Percentiles rank a stretch among this genome's conserved stretches.
Evolutionary conservation across 23 tunicate species (phyloP).

Genomic region (Ciona savignyi): DNA sequence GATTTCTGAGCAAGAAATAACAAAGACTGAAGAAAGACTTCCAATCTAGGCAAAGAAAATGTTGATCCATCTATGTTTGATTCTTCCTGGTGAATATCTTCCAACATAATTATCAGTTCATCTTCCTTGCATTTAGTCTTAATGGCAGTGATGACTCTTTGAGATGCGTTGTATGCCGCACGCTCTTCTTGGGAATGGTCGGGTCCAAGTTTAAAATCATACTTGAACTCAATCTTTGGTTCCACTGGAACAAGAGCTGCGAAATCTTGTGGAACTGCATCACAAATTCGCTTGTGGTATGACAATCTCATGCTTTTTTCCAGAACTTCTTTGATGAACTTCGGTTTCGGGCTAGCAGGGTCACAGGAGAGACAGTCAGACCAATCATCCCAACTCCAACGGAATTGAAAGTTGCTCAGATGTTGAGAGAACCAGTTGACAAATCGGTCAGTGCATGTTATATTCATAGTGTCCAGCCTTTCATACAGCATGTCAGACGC

Average conservation of each 20-base stretch:
- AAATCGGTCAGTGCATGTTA: slow-evolving; percentile 75
- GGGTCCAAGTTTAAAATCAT: slow-evolving; percentile 33
- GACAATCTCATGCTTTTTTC: slow-evolving; percentile 81
- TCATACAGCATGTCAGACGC: slow-evolving; percentile 99
- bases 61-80: neutral
- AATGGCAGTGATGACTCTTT: slow-evolving; percentile 64
- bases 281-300: slow-evolving; percentile 70
- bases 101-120: slow-evolving; percentile 65
- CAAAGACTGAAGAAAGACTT: slow-evolving; percentile 77
- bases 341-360: slow-evolving; percentile 58
- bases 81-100: slow-evolving; percentile 33
- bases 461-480: slow-evolving; percentile 82
- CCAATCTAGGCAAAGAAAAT: slow-evolving; percentile 27
- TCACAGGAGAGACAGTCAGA: slow-evolving; percentile 62
- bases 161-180: slow-evolving; percentile 32
- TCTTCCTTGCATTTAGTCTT: slow-evolving; percentile 62
- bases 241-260: slow-evolving; percentile 57
- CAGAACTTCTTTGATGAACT: slow-evolving; percentile 85
- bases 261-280: slow-evolving; percentile 71
- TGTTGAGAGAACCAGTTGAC: slow-evolving; percentile 98
- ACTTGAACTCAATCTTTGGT: slow-evolving; percentile 62
- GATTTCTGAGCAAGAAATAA: slow-evolving; percentile 87
- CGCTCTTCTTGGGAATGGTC: slow-evolving; percentile 28
- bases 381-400: slow-evolving; percentile 99
- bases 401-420: slow-evolving; percentile 94